A percentile compares a stretch with the other conserved stretches of the same genome.
These are phyloP conservation scores for Drosophila elegans DNA, from an alignment of 1,140 invertebrate genomes.

Conservation along the genomic window DNA sequence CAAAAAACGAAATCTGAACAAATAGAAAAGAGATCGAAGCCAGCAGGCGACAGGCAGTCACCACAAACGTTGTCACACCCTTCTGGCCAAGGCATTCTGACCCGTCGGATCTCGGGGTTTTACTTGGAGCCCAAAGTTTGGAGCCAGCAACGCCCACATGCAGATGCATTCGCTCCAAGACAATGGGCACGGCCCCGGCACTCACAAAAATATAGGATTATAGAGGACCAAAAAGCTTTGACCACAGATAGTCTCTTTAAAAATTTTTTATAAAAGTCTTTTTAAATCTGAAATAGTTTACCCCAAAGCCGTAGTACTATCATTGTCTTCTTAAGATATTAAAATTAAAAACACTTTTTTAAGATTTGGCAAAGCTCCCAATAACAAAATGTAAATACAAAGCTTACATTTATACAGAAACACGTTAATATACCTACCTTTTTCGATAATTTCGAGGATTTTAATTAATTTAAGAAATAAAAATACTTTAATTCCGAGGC, in stretches of 20 bases:
- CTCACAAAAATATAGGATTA: not conserved
- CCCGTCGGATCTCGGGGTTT: slow-evolving; percentile 44
- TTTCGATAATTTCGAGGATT: no score
- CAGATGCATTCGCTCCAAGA: slow-evolving; percentile 65
- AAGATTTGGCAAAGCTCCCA: no score
- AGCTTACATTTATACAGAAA: no score
- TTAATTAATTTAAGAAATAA: no score
- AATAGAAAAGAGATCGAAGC: slow-evolving; percentile 51
- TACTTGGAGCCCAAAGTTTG: slow-evolving; percentile 6
- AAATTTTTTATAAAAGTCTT: no score
- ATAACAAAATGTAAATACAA: no score
- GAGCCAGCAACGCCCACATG: slow-evolving; percentile 71
- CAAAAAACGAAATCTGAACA: slow-evolving; percentile 6
- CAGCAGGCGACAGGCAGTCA: slow-evolving; percentile 65
- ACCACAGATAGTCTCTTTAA: not conserved
- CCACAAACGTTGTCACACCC: slow-evolving; percentile 78
- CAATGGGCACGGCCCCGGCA: slow-evolving; percentile 58
- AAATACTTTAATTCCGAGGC: no score
- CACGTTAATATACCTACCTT: no score
- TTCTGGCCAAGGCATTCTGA: slow-evolving; percentile 79
- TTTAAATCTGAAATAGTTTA: no score
- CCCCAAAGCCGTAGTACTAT: no score
- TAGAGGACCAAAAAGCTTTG: not conserved
- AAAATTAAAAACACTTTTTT: no score
- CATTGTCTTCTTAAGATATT: no score